These are phyloP conservation scores for Copsychus sechellarum DNA, from an alignment of 2,113 vertebrate species.

Conservation along the genomic window DNA sequence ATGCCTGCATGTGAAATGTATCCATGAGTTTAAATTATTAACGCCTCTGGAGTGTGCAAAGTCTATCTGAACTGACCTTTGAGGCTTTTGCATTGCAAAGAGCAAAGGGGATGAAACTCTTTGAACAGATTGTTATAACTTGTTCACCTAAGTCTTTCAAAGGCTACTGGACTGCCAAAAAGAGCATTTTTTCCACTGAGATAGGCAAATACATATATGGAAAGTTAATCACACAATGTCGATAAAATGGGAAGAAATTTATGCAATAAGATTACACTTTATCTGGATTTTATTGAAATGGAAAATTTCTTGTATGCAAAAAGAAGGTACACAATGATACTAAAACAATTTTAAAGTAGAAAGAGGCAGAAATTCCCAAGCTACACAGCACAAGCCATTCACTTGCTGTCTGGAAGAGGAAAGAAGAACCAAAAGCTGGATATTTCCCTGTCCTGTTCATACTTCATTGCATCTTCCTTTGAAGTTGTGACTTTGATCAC, in stretches of 20 bases:
- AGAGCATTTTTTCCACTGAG: not conserved
- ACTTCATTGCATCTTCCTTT: slow-evolving; percentile 41
- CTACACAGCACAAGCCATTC: not conserved
- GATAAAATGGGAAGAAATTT: not conserved
- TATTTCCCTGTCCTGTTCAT: not conserved
- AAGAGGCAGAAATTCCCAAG: not conserved
- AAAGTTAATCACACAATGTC: not conserved
- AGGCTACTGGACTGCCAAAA: not conserved
- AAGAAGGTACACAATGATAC: not conserved
- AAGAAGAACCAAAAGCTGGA: slow-evolving; percentile 8
- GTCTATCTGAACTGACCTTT: slow-evolving; percentile 28
- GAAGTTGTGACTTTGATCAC: slow-evolving; percentile 46
- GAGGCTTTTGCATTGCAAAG: slow-evolving; percentile 2
- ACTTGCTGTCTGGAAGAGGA: not conserved
- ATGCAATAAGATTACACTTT: not conserved
- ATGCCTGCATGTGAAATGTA: not conserved
- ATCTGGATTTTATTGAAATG: not conserved
- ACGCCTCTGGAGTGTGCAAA: not conserved
- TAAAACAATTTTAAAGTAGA: not conserved
- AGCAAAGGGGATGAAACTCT: slow-evolving; percentile 6
- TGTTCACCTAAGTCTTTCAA: slow-evolving; percentile 21
- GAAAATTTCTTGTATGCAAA: not conserved
- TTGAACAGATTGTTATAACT: not conserved
- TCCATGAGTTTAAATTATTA: not conserved
- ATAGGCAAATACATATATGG: not conserved